These are phyloP conservation scores for Apamea anceps DNA, from an alignment of 2,888 invertebrate genomes.

Conservation along the genomic window DNA sequence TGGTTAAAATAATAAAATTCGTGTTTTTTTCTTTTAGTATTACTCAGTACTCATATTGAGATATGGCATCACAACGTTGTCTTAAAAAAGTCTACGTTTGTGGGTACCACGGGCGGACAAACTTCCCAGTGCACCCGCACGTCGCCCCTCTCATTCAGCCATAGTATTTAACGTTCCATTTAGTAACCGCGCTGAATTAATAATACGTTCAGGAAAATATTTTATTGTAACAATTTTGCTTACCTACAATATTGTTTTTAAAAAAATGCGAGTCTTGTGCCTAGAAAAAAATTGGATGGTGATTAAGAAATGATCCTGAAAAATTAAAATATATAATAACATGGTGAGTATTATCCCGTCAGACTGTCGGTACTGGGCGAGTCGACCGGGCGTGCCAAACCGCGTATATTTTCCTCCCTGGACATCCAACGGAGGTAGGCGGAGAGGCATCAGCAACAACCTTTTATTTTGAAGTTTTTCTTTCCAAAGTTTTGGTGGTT, in stretches of 20 bases:
- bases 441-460: slow-evolving; percentile 57
- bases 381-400: slow-evolving; percentile 86
- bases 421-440: slow-evolving; percentile 88
- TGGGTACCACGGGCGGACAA: not conserved
- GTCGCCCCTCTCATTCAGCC: not conserved
- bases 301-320: slow-evolving; percentile 12
- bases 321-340: slow-evolving; percentile 54
- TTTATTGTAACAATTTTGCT: not conserved
- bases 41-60: not conserved
- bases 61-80: not conserved
- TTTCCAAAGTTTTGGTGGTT: slow-evolving; percentile 60
- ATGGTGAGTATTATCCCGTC: slow-evolving; percentile 77
- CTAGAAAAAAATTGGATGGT: not conserved
- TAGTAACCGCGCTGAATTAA: not conserved
- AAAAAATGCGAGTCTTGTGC: too few species aligned
- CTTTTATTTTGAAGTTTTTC: slow-evolving; percentile 62
- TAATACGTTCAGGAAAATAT: not conserved
- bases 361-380: slow-evolving; percentile 89
- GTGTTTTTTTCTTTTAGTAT: not conserved
- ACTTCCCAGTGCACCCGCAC: not conserved
- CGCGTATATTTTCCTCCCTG: slow-evolving; percentile 89
- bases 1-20: not conserved
- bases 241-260: not conserved
- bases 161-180: not conserved
- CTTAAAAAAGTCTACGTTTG: not conserved